A percentile compares a stretch with the other conserved stretches of the same genome.
These are phyloP conservation scores for Grammomys dolichurus DNA, from an alignment of 2,113 vertebrate genomes.

Conservation along the genomic window DNA sequence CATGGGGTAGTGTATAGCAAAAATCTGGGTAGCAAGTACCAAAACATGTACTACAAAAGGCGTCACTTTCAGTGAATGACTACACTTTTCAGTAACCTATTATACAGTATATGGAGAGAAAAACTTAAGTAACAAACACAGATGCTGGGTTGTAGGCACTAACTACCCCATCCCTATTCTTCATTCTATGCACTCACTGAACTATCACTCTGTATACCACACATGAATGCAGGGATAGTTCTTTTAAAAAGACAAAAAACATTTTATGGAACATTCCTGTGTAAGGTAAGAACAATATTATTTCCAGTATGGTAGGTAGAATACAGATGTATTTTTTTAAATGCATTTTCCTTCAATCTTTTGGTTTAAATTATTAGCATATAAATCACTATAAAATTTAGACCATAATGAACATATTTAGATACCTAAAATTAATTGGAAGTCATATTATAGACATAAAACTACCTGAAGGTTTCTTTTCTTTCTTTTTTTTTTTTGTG, in stretches of 20 bases:
- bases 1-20: too few species aligned
- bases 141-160: neutral
- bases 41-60: neutral
- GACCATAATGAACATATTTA: neutral
- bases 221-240: neutral
- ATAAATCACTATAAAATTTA: neutral
- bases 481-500: neutral
- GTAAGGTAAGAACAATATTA: neutral
- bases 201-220: neutral
- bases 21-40: neutral
- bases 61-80: neutral
- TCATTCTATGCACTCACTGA: neutral
- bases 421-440: neutral
- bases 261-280: neutral
- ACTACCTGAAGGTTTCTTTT: neutral
- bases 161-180: neutral
- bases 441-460: conserved; percentile 6
- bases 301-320: neutral
- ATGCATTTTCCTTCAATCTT: neutral
- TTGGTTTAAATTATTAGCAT: neutral
- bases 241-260: neutral
- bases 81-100: neutral
- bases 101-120: neutral
- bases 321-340: neutral
- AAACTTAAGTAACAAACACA: neutral